Base-by-base conservation (phyloP, 2,888 invertebrate genomes). In the Callyntrura guangdongensis region DNA sequence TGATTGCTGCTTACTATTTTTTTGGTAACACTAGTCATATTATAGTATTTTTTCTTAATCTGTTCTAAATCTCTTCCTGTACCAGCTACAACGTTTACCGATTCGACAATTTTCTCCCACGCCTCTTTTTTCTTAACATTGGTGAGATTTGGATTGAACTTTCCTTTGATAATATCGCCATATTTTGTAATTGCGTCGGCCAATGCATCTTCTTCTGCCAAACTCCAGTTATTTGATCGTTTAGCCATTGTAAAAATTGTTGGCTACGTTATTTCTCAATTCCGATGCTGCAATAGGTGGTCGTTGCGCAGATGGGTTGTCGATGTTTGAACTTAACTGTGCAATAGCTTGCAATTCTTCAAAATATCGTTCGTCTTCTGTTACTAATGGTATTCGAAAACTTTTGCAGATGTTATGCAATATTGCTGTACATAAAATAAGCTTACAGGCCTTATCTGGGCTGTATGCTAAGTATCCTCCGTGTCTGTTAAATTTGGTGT, bases 1-100 rank as follows among this genome's bases (percentile, higher is more conserved):
- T 22, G 47, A 22, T 91, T 92, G 9, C 0, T 1, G 0, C 85
- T 25, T 12, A n/a, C 86, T 0, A 83, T 56, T 17, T 74, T 36
- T 53, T 89, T 85, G 0, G 59, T 53, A 0, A 14, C 9, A 1
- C 74, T 11, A 12, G 69, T 83, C 11, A 89, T 6, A 12, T 86
- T 83, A 0, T 81, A 14, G 47, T 64, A 89, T 49, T 91, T 92
- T 81, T 91, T n/a, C 25, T 74, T 89, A 9, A 90, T 17, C 25
- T 84, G 56, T 12, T 47, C 56, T 0, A 91, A 8, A 0, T 27
- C 64, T 9, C 91, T 0, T 5, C 67, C 14, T 12, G 27, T 53
- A 3, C 79, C 84, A 1, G 56, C 59, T 5, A 64, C 91, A 0
- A 83, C 79, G 9, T 88, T 88, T 0, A 91, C 85, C 0, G 6